Evolutionary conservation across 2,797 vertebrate genomes (phyloP).

Genomic region (Coracias cyanogaster): DNA sequence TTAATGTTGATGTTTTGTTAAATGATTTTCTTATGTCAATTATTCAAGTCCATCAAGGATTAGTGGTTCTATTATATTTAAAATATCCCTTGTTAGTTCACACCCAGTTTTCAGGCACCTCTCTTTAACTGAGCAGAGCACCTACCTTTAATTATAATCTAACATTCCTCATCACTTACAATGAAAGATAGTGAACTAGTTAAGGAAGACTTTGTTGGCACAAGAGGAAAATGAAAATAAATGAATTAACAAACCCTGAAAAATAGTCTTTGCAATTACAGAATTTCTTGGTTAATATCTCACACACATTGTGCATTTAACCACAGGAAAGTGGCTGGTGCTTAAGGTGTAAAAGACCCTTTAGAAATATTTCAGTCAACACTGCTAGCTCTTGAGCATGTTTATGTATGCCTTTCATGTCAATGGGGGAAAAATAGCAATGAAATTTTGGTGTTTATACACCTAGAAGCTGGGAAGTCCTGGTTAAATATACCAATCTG

Average conservation of each 20-base stretch:
- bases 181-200: not conserved
- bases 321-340: not conserved
- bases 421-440: conserved; percentile 49
- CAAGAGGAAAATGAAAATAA: conserved; percentile 16
- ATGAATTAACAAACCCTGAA: not conserved
- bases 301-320: conserved; percentile 20
- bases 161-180: not conserved
- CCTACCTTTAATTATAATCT: not conserved
- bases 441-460: conserved; percentile 56
- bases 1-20: not conserved
- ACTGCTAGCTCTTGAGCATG: conserved; percentile 13
- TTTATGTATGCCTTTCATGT: conserved; percentile 45
- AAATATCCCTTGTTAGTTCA: not conserved
- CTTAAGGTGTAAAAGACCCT: conserved; percentile 35
- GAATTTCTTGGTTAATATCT: conserved; percentile 20
- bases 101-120: not conserved
- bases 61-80: not conserved
- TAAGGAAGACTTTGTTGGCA: not conserved
- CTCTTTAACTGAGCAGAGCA: not conserved
- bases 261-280: not conserved
- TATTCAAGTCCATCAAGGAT: not conserved
- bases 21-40: conserved; percentile 11
- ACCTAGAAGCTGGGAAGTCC: conserved; percentile 22
- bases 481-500: not conserved
- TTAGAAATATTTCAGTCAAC: conserved; percentile 57